Percentiles rank a stretch among this genome's conserved stretches.
phyloP scores from a whole-genome alignment of 2,113 vertebrate genomes.

The Hucho hucho region DNA sequence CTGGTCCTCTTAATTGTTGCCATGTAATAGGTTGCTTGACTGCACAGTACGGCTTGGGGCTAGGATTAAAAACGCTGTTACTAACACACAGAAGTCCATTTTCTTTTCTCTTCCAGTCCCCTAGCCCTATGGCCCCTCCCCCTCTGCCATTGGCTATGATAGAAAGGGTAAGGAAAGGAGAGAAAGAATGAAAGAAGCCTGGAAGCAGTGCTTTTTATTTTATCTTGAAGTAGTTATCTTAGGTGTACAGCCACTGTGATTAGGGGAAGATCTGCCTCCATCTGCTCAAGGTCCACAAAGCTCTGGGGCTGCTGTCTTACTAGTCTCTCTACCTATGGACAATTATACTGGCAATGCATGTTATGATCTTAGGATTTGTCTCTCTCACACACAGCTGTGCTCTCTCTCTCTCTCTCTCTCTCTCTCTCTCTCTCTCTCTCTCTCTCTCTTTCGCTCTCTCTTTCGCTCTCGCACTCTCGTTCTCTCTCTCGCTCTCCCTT shows the following conservation, averaged over 20 bases:
- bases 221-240: conserved; percentile 27
- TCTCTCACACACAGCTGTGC: too few species aligned
- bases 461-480: not conserved
- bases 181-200: conserved; percentile 28
- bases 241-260: conserved; percentile 26
- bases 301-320: conserved; percentile 8
- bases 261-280: conserved; percentile 14
- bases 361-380: not conserved
- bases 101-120: conserved; percentile 67
- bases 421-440: not conserved
- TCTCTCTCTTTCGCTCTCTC: not conserved
- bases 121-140: conserved; percentile 37
- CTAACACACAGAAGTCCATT: conserved; percentile 66
- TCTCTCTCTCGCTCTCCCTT: not conserved
- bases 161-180: conserved; percentile 10
- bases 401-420: too few species aligned
- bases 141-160: conserved; percentile 22
- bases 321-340: not conserved
- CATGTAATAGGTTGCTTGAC: conserved; percentile 76
- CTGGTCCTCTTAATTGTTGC: conserved; percentile 72
- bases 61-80: conserved; percentile 71
- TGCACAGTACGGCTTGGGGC: conserved; percentile 75
- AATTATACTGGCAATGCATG: not conserved
- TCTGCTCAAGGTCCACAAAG: conserved; percentile 31
- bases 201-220: conserved; percentile 24